Conservation (phyloP, 2,113 vertebrate genomes). For the Sceloporus tristichus region DNA sequence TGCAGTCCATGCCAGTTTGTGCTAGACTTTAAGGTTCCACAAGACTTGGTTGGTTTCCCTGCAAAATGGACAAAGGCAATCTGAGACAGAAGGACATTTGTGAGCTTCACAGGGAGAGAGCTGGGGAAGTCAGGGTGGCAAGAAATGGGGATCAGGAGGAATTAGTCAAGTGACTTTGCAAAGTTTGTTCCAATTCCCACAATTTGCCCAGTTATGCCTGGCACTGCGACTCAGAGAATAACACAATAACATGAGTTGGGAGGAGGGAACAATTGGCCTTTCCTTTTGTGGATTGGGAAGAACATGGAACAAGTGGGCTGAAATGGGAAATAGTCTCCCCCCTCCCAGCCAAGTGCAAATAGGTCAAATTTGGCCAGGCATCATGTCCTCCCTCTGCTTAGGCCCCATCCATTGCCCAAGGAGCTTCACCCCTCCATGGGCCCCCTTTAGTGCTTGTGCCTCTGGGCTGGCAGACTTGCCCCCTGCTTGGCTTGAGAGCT, state of each 20-base stretch:
- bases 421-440: neutral
- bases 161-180: neutral
- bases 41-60: neutral
- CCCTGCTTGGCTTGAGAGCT: slow-evolving; percentile 8
- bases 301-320: neutral
- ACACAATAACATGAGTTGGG: neutral
- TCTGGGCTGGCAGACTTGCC: neutral
- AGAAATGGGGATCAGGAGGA: neutral
- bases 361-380: neutral
- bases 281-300: neutral
- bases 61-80: neutral
- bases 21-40: neutral
- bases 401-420: neutral
- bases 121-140: neutral
- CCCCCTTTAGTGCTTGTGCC: neutral
- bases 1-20: neutral
- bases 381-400: neutral
- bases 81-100: neutral
- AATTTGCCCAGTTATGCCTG: slow-evolving; percentile 4
- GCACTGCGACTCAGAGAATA: slow-evolving; percentile 14
- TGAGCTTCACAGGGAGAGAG: neutral
- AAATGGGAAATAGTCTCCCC: neutral
- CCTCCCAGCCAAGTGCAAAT: neutral
- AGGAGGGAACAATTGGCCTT: neutral
- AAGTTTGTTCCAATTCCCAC: slow-evolving; percentile 13